Base-by-base conservation (phyloP, 2,113 vertebrate genomes). In the Solea solea region DNA sequence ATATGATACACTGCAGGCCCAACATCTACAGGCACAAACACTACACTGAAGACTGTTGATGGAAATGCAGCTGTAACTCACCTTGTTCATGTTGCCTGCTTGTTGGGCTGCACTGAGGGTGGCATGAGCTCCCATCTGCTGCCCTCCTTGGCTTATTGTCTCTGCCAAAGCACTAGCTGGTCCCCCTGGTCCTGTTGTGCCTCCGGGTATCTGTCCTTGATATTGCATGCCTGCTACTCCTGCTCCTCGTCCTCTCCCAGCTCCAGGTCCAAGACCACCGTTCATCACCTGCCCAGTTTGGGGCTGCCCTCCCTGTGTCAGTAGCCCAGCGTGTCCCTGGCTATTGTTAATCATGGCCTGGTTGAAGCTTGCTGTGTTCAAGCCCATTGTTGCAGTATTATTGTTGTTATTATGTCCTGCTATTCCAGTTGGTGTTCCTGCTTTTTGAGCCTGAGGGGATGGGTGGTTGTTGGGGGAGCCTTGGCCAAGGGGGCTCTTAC, bases 281-380 rank as follows among this genome's bases (percentile, higher is more conserved):
- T 99, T 99, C 93, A 99, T 95, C 86, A 97, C 96, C 88, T 97
- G 97, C 51, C 96, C 95, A 85, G 95, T 94, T 83, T 93, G 92
- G 40, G 95, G 89, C 74, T 94, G 95, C 48, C 95, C 94, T 65
- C 94, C 93, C 88, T 95, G 97, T 73, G 89, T 93, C 89, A 97
- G 91, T 80, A 97, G 94, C 76, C 88, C 92, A 73, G 78, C 62
- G 41, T 98, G 97, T 84, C 92, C 93, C 86, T 95, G 96, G 93
- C 90, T 96, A 89, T 93, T 98, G 88, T 95, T 98, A 76, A 97
- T 94, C 91, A 99, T 94, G 76, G 92, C 93, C 73, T 96, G 97
- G 92, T 89, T 96, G 85, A 99, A 98, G 83, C 93, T 94, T 15
- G 95, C 77, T 85, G 95, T 82, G 88, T 93, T 96, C 89, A 98